A percentile compares a stretch with the other conserved stretches of the same genome.
Evolutionary conservation across 2,888 invertebrate species (phyloP).

Genomic region (Lepidochitona cinerea): DNA sequence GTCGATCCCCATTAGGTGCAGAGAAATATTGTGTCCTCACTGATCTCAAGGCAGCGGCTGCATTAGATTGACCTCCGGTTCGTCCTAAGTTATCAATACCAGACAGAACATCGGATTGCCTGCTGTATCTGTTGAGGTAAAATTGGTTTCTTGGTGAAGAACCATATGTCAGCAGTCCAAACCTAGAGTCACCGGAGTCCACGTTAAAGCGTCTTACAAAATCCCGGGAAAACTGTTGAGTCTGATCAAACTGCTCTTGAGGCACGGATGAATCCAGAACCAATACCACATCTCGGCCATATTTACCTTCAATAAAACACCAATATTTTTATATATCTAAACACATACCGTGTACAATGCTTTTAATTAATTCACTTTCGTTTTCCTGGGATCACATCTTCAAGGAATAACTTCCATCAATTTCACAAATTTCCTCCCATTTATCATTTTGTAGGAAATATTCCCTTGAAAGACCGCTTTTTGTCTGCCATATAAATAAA

Average conservation of each 20-base stretch:
- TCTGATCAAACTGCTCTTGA: conserved; percentile 42
- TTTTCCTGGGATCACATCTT: too few species aligned
- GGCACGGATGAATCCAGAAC: conserved; percentile 39
- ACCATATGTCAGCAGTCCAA: conserved; percentile 46
- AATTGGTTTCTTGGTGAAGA: conserved; percentile 18
- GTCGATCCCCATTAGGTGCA: conserved; percentile 47
- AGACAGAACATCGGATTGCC: neutral
- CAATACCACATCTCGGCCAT: conserved; percentile 40
- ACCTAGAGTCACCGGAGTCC: conserved; percentile 48
- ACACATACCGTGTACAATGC: too few species aligned
- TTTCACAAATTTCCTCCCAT: too few species aligned
- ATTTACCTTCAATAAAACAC: neutral
- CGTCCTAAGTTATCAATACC: neutral
- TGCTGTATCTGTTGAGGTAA: neutral
- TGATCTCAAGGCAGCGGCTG: neutral
- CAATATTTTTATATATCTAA: neutral
- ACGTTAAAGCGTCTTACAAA: conserved; percentile 45
- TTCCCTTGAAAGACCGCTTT: too few species aligned
- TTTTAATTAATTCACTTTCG: too few species aligned
- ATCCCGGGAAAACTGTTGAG: conserved; percentile 36
- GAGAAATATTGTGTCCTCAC: conserved; percentile 43
- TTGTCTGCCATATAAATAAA: too few species aligned
- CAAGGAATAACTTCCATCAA: too few species aligned
- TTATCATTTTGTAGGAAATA: too few species aligned
- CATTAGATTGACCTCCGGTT: neutral